Percentiles rank a stretch among this genome's conserved stretches.
Conservation (phyloP, 2,888 invertebrate genomes). For the Drosophila mimica region DNA sequence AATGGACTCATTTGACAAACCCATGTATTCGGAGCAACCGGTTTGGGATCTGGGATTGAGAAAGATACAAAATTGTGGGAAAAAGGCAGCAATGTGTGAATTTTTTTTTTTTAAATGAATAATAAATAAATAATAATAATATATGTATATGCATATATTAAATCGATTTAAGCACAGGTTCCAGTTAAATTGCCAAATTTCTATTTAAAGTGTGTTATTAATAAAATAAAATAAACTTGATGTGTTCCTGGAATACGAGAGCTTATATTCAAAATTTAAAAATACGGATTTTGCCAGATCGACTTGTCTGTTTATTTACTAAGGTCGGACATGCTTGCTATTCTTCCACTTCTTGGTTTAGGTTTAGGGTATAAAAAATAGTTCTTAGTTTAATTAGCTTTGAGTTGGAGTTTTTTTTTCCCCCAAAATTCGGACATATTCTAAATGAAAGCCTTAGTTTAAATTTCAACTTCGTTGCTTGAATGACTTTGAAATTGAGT, state of each 20-base stretch:
- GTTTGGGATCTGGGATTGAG: conserved; percentile 42
- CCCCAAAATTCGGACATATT: neutral
- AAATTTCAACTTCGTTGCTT: neutral
- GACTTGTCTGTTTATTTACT: neutral
- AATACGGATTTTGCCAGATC: neutral
- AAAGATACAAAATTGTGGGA: conserved; percentile 1
- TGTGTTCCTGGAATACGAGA: too few relatives aligned
- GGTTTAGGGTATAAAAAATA: neutral
- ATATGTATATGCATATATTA: neutral
- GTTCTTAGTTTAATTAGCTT: neutral
- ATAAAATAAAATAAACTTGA: neutral
- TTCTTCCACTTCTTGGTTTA: neutral
- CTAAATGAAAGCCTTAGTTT: neutral
- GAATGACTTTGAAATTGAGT: neutral
- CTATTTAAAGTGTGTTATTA: neutral
- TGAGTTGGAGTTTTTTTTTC: neutral
- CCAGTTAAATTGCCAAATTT: neutral
- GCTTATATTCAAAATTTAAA: neutral
- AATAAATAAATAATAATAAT: neutral
- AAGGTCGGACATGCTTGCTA: neutral
- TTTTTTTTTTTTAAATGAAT: too few relatives aligned
- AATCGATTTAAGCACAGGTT: neutral
- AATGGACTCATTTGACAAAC: conserved; percentile 23
- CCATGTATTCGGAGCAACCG: conserved; percentile 42
- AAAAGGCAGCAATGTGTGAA: neutral